Evolutionary conservation across 2,797 vertebrate genomes (phyloP).

Genomic region (Furcifer pardalis): DNA sequence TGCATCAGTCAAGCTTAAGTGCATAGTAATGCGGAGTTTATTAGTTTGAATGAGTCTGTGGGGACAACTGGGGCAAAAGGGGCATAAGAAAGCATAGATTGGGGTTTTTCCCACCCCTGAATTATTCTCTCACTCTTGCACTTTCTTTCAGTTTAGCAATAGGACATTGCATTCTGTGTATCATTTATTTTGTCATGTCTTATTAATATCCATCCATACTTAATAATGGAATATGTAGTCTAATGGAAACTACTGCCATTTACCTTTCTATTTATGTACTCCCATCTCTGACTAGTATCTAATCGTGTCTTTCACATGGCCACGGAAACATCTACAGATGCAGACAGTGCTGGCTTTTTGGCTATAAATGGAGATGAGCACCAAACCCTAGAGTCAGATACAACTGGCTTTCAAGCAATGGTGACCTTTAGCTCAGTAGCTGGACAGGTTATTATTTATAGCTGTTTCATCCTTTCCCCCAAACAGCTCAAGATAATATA

Average conservation of each 20-base stretch:
- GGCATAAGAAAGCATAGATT: conserved; percentile 9
- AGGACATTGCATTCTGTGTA: conserved; percentile 19
- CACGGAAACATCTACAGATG: too few relatives aligned
- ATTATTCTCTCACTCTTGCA: conserved; percentile 4
- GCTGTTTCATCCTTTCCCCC: not conserved
- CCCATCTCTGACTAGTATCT: too few relatives aligned
- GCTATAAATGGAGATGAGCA: too few relatives aligned
- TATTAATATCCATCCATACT: not conserved
- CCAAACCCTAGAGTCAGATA: too few relatives aligned
- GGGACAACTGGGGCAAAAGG: conserved; percentile 17
- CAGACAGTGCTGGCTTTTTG: too few relatives aligned
- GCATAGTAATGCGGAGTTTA: conserved; percentile 19
- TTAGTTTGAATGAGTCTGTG: conserved; percentile 25
- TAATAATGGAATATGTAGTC: conserved; percentile 35
- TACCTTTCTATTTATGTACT: conserved; percentile 47
- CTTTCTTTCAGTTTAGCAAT: not conserved
- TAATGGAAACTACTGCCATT: conserved; percentile 37
- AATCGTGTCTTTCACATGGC: too few relatives aligned
- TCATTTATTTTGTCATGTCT: conserved; percentile 21
- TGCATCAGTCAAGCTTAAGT: conserved; percentile 26
- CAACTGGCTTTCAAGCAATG: too few relatives aligned
- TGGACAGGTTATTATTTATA: conserved; percentile 20
- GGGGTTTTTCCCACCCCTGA: conserved; percentile 26
- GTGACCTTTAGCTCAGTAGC: too few relatives aligned
- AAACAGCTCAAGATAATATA: not conserved